These are phyloP conservation scores for Tarsius wallacei DNA, from an alignment of 2,797 vertebrate genomes.

Conservation along the genomic window DNA sequence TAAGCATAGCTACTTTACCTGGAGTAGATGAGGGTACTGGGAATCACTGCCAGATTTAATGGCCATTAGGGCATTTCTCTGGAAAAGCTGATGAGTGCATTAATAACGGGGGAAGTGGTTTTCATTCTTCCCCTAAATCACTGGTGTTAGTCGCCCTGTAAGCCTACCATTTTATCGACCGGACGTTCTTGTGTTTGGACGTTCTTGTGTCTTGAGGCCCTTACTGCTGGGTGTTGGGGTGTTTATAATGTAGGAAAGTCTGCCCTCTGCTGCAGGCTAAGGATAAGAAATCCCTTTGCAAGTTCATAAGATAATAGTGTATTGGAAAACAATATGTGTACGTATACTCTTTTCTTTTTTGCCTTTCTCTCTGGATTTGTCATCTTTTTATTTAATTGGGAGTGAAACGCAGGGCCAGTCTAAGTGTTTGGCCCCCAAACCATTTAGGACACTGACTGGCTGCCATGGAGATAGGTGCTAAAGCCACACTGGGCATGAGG, in stretches of 20 bases:
- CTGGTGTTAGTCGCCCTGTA: constrained; percentile 70
- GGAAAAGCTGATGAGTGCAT: constrained; percentile 67
- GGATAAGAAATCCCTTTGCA: constrained; percentile 68
- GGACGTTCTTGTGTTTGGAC: constrained; percentile 81
- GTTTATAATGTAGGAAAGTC: constrained; percentile 88
- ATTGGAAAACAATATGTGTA: not conserved
- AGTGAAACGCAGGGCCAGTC: not conserved
- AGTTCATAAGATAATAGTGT: not conserved
- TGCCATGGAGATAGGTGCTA: not conserved
- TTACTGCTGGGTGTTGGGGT: constrained; percentile 48
- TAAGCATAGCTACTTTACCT: not conserved
- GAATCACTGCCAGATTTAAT: not conserved
- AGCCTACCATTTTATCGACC: constrained; percentile 85
- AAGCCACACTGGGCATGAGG: not conserved
- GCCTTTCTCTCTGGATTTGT: constrained; percentile 44
- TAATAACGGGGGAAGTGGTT: constrained; percentile 66
- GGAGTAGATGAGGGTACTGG: not conserved
- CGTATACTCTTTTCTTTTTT: not conserved
- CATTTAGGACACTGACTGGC: not conserved
- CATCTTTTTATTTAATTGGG: constrained; percentile 49
- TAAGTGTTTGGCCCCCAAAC: not conserved
- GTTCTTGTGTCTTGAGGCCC: not conserved
- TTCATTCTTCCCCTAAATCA: constrained; percentile 65
- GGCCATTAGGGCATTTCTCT: constrained; percentile 28
- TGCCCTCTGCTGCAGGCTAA: constrained; percentile 90